These are phyloP conservation scores for Mesoligia furuncula DNA, from an alignment of 2,888 invertebrate species.

Conservation along the genomic window DNA sequence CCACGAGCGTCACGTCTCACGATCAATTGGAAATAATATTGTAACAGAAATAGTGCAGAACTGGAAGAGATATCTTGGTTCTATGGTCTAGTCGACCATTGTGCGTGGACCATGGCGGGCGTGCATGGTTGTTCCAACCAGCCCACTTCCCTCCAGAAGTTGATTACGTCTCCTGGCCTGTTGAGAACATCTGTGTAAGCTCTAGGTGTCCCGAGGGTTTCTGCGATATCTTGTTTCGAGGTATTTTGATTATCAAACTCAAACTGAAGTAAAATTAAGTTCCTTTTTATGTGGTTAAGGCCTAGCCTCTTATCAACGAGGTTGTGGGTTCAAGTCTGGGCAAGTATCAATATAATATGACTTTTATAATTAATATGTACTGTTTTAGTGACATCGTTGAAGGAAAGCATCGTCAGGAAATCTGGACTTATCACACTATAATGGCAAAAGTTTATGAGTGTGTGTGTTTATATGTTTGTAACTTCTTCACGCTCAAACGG, in stretches of 20 bases:
- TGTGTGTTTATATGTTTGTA: too few relatives aligned
- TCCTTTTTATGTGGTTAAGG: background rate
- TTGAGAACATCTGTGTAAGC: background rate
- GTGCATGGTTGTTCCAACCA: too few relatives aligned
- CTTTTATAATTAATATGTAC: background rate
- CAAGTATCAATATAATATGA: background rate
- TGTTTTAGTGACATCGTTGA: background rate
- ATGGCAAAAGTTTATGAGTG: too few relatives aligned
- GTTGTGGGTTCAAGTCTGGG: background rate
- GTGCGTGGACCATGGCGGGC: background rate
- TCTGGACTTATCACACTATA: too few relatives aligned
- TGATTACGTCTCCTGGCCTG: background rate
- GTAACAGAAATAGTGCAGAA: slow-evolving; percentile 65
- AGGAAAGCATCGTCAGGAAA: background rate
- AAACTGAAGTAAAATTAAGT: background rate
- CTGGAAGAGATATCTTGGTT: slow-evolving; percentile 64
- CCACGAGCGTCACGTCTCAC: slow-evolving; percentile 87
- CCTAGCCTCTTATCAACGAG: background rate
- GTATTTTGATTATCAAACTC: background rate
- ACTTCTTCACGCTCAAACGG: too few relatives aligned
- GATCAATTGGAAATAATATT: slow-evolving; percentile 84
- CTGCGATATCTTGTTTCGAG: background rate
- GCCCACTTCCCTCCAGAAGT: background rate
- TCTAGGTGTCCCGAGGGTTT: background rate
- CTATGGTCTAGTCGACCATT: background rate